Percentiles rank a stretch among this genome's conserved stretches.
These are phyloP conservation scores for Nibea coibor DNA, from an alignment of 2,113 vertebrate species.

Conservation along the genomic window DNA sequence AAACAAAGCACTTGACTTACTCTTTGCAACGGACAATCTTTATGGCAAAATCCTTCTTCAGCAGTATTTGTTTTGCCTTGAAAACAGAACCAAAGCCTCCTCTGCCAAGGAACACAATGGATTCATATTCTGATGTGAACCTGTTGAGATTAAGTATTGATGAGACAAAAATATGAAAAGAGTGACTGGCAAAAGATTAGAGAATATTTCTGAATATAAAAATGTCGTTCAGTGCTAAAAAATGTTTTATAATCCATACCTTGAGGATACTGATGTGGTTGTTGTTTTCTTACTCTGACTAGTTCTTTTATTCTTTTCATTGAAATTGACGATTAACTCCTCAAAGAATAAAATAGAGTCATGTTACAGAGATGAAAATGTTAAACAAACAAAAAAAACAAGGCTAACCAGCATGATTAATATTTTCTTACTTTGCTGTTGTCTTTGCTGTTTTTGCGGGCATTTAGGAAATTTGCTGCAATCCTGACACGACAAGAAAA, in stretches of 20 bases:
- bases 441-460: conserved; percentile 32
- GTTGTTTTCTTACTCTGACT: neutral
- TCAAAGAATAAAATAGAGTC: conserved; percentile 27
- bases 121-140: conserved; percentile 76
- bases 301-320: neutral
- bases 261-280: conserved; percentile 31
- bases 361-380: neutral
- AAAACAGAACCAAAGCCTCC: conserved; percentile 81
- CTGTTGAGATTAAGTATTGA: conserved; percentile 48
- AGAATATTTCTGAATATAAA: neutral
- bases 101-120: conserved; percentile 61
- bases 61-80: conserved; percentile 71
- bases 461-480: conserved; percentile 73
- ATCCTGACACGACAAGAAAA: conserved; percentile 68
- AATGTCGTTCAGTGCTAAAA: too few species aligned
- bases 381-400: neutral
- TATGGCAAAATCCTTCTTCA: conserved; percentile 69
- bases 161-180: neutral
- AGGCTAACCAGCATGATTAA: neutral
- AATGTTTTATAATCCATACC: conserved; percentile 51
- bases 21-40: conserved; percentile 74
- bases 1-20: conserved; percentile 66
- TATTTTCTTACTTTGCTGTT: conserved; percentile 47
- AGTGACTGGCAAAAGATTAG: too few species aligned
- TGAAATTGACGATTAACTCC: conserved; percentile 37